Evolutionary conservation across 2,888 invertebrate species (phyloP).

Genomic region (Pseudococcus longispinus): DNA sequence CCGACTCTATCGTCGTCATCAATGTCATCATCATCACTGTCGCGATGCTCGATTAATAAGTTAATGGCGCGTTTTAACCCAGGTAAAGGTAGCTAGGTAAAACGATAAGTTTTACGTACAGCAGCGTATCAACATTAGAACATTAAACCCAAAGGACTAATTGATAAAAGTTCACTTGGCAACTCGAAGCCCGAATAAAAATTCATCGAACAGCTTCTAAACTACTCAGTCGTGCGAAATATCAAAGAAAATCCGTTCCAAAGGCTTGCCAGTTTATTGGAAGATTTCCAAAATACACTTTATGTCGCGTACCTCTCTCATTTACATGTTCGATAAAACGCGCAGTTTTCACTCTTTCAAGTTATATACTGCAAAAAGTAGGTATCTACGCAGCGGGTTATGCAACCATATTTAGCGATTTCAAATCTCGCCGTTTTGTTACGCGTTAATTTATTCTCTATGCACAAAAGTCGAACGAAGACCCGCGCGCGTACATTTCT

Average conservation of each 20-base stretch:
- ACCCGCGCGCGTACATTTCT: neutral
- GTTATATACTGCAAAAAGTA: neutral
- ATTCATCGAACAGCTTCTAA: neutral
- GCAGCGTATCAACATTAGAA: neutral
- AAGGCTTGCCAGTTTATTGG: constrained; percentile 29
- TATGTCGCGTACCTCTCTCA: constrained; percentile 4
- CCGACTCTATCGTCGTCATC: neutral
- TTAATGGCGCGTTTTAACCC: neutral
- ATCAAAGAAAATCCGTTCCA: constrained; percentile 21
- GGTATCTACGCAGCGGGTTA: neutral
- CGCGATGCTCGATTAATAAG: neutral
- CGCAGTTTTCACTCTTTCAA: neutral
- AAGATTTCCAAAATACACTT: constrained; percentile 41
- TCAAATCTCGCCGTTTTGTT: neutral
- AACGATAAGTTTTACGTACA: neutral
- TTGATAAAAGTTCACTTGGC: constrained; percentile 20
- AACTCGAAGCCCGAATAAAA: constrained; percentile 4
- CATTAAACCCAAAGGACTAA: constrained; percentile 32
- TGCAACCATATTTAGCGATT: neutral
- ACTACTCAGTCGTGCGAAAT: neutral
- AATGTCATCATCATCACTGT: neutral
- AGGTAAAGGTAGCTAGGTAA: neutral
- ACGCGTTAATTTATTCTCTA: neutral
- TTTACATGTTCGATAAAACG: constrained; percentile 27
- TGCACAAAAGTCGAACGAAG: neutral